A percentile compares a stretch with the other conserved stretches of the same genome.
These are phyloP conservation scores for Acrocephalus scirpaceus DNA, from an alignment of 2,797 vertebrate genomes.

Conservation along the genomic window DNA sequence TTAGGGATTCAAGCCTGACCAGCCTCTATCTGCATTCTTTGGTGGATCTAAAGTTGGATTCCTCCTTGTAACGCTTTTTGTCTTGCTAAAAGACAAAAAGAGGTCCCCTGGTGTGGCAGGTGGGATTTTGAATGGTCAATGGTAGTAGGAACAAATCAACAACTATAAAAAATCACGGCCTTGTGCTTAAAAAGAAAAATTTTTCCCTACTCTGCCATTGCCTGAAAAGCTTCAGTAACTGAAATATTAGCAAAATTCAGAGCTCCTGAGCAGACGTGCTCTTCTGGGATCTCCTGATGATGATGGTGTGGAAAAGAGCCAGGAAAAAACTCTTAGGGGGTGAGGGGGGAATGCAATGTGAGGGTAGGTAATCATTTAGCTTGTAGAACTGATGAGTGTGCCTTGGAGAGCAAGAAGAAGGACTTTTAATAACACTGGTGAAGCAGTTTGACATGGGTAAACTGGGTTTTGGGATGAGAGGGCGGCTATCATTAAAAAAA, in stretches of 20 bases:
- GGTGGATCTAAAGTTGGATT: neutral
- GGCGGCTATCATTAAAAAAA: neutral
- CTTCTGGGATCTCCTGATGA: neutral
- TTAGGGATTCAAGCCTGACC: neutral
- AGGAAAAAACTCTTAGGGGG: neutral
- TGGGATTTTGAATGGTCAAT: neutral
- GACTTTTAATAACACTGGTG: neutral
- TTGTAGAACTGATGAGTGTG: neutral
- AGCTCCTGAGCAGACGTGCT: neutral
- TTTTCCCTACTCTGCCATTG: neutral
- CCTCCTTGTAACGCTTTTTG: neutral
- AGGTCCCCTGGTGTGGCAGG: neutral
- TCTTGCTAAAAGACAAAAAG: neutral
- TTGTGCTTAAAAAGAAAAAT: neutral
- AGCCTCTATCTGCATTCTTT: neutral
- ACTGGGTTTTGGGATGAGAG: neutral
- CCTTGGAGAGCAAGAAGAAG: neutral
- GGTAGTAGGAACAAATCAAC: neutral
- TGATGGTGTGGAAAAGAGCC: neutral
- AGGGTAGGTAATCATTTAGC: neutral
- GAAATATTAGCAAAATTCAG: neutral
- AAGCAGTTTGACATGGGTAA: neutral
- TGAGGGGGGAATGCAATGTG: fast-evolving
- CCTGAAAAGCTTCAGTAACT: neutral
- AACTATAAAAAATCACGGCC: neutral